A percentile compares a stretch with the other conserved stretches of the same genome.
Evolutionary conservation across 2,888 invertebrate genomes (phyloP).

Genomic region (Phragmatobia fuliginosa): DNA sequence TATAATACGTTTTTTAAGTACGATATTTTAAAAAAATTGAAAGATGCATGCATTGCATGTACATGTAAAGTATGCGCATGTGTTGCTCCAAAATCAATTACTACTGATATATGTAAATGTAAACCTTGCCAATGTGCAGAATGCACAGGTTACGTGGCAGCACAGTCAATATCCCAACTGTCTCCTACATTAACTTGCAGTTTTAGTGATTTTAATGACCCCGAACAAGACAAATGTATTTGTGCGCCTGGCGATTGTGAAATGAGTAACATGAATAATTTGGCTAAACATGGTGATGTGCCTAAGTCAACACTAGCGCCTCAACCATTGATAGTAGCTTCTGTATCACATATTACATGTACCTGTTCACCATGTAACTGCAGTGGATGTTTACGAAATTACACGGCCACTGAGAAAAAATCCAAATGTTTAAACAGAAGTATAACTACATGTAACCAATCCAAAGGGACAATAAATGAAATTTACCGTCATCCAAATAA

Average conservation of each 20-base stretch:
- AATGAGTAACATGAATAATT: constrained; percentile 28
- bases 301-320: constrained; percentile 47
- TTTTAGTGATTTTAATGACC: constrained; percentile 11
- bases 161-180: not conserved
- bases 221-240: constrained; percentile 46
- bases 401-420: constrained; percentile 28
- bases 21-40: constrained; percentile 67
- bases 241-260: constrained; percentile 60
- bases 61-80: constrained; percentile 79
- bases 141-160: constrained; percentile 43
- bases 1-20: constrained; percentile 33
- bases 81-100: constrained; percentile 48
- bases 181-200: not conserved
- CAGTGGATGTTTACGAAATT: constrained; percentile 55
- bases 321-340: constrained; percentile 16
- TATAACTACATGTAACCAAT: not conserved
- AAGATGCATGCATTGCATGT: constrained; percentile 72
- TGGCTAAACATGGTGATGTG: constrained; percentile 50
- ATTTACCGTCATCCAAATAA: constrained; percentile 20
- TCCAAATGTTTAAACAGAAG: not conserved
- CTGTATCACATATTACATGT: constrained; percentile 48
- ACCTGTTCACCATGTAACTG: constrained; percentile 70
- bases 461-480: constrained; percentile 42
- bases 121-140: constrained; percentile 62
- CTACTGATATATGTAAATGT: constrained; percentile 54